Percentiles rank a stretch among this genome's conserved stretches.
These are phyloP conservation scores for Darevskia mixta DNA, from an alignment of 2,797 vertebrate genomes.

Conservation along the genomic window DNA sequence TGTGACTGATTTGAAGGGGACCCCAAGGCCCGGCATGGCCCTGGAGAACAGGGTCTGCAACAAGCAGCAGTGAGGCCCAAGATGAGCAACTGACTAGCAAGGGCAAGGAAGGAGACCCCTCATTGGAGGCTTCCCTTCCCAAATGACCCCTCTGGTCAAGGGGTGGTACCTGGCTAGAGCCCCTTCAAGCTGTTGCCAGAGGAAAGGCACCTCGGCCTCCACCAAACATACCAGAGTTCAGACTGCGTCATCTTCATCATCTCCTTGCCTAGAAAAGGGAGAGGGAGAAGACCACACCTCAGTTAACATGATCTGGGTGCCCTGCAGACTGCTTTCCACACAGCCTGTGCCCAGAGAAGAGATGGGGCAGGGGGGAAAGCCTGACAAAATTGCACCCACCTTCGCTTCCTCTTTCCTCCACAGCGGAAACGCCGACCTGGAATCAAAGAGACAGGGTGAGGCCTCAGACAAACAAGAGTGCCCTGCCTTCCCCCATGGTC, in stretches of 20 bases:
- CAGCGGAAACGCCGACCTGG: conserved; percentile 76
- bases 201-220: not conserved
- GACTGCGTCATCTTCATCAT: not conserved
- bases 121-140: no score
- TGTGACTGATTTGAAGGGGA: no score
- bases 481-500: no score
- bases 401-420: conserved; percentile 69
- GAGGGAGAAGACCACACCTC: not conserved
- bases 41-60: not conserved
- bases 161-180: not conserved
- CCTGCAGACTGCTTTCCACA: not conserved
- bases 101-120: not conserved
- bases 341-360: not conserved
- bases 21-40: not conserved
- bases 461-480: not conserved
- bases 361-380: not conserved
- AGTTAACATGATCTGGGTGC: not conserved
- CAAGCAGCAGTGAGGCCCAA: not conserved
- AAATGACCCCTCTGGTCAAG: no score
- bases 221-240: not conserved
- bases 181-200: not conserved
- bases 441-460: not conserved
- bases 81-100: no score
- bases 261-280: not conserved
- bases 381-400: conserved; percentile 47